A percentile compares a stretch with the other conserved stretches of the same genome.
Evolutionary conservation across 2,888 invertebrate species (phyloP).

Genomic region (Caenorhabditis sp.): DNA sequence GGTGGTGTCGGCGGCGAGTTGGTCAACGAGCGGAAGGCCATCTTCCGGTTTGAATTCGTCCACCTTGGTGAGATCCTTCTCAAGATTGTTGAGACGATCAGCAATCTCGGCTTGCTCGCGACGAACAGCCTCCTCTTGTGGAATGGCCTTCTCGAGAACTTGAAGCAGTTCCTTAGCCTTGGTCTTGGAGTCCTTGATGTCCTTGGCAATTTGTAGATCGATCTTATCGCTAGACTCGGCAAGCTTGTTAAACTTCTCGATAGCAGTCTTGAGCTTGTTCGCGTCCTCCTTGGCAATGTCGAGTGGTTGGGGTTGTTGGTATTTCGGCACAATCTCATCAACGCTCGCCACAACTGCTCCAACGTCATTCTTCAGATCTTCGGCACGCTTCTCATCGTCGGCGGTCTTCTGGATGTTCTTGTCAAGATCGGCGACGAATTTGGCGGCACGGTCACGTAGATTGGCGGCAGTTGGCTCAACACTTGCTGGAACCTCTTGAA

Average conservation of each 20-base stretch:
- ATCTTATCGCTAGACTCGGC: constrained; percentile 30
- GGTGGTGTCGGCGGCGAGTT: constrained; percentile 41
- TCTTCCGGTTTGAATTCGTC: constrained; percentile 49
- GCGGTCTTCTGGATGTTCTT: constrained; percentile 36
- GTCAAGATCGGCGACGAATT: constrained; percentile 41
- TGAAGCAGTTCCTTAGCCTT: constrained; percentile 52
- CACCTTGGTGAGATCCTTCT: constrained; percentile 26
- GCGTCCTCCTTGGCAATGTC: constrained; percentile 49
- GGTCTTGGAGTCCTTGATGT: constrained; percentile 57
- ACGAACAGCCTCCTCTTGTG: constrained; percentile 44
- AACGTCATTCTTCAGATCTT: constrained; percentile 39
- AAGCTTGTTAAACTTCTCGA: constrained; percentile 44
- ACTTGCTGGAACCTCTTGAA: constrained; percentile 40
- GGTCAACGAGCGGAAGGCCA: constrained; percentile 52
- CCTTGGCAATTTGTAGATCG: constrained; percentile 53
- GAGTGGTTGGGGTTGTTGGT: constrained; percentile 49
- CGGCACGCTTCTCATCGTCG: constrained; percentile 47
- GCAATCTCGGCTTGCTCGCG: constrained; percentile 37
- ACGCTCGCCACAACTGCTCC: constrained; percentile 21
- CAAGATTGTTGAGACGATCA: constrained; percentile 30
- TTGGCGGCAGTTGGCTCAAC: constrained; percentile 37
- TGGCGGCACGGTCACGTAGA: constrained; percentile 44
- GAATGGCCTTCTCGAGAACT: constrained; percentile 51
- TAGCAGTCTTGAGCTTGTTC: constrained; percentile 32
- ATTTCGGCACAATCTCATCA: constrained; percentile 40